A percentile compares a stretch with the other conserved stretches of the same genome.
These are phyloP conservation scores for Patella vulgata DNA, from an alignment of 1,140 invertebrate genomes.

Conservation along the genomic window DNA sequence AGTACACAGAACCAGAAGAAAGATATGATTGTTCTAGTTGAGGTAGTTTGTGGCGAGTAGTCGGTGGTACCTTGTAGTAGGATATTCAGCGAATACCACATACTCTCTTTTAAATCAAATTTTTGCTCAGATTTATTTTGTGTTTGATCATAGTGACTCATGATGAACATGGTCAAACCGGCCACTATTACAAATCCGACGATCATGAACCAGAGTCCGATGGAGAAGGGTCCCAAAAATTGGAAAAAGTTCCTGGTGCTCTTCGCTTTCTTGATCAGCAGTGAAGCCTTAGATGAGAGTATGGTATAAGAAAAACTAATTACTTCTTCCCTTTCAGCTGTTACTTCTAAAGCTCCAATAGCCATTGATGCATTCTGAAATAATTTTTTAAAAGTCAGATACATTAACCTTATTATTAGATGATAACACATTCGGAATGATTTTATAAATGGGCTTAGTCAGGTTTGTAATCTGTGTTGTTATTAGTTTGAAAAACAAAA, in stretches of 20 bases:
- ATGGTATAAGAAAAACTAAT: conserved; percentile 59
- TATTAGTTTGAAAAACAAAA: not conserved
- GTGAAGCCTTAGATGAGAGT: conserved; percentile 45
- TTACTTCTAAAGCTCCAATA: conserved; percentile 53
- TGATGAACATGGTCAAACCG: conserved; percentile 46
- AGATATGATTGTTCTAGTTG: conserved; percentile 58
- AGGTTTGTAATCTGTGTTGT: not conserved
- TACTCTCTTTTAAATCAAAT: conserved; percentile 72
- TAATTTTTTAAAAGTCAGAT: conserved; percentile 1
- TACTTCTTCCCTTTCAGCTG: conserved; percentile 41
- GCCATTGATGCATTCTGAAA: conserved; percentile 54
- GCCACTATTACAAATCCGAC: conserved; percentile 48
- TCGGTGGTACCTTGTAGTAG: conserved; percentile 76
- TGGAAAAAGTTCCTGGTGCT: conserved; percentile 47
- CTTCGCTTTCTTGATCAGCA: conserved; percentile 44
- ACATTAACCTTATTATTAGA: not conserved
- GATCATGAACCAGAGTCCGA: conserved; percentile 48
- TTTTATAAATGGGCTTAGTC: not conserved
- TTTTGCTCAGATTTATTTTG: conserved; percentile 40
- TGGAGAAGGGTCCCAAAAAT: conserved; percentile 34
- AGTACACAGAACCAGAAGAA: conserved; percentile 67
- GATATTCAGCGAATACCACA: conserved; percentile 93
- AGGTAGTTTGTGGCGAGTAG: conserved; percentile 57
- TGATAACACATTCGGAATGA: not conserved
- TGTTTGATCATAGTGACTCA: conserved; percentile 52